A percentile compares a stretch with the other conserved stretches of the same genome.
These are phyloP conservation scores for Hydrolagus affinis DNA, from an alignment of 2,113 vertebrate species.

Conservation along the genomic window DNA sequence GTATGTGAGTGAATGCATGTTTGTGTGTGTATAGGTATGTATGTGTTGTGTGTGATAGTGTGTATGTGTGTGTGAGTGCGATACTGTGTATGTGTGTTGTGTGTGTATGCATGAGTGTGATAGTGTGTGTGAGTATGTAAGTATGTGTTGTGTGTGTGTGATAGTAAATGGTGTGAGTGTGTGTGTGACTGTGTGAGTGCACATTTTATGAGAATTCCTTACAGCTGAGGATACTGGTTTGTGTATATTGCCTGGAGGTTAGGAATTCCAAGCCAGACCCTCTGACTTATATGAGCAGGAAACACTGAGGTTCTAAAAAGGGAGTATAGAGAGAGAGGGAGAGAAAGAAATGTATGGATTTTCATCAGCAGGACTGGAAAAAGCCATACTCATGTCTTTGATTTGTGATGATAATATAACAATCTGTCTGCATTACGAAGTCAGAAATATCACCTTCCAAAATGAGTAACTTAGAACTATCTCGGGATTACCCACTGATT, in stretches of 20 bases:
- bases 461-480: background rate
- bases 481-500: constrained; percentile 48
- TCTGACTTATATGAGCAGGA: constrained; percentile 40
- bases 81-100: too few species aligned
- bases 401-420: constrained; percentile 4
- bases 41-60: too few species aligned
- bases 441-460: background rate
- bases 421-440: background rate
- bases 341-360: background rate
- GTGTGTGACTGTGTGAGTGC: background rate
- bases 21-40: too few species aligned
- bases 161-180: too few species aligned
- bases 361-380: constrained; percentile 25
- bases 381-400: constrained; percentile 16
- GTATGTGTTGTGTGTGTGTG: background rate
- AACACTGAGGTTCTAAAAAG: constrained; percentile 33
- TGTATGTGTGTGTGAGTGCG: too few species aligned
- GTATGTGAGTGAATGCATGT: too few species aligned
- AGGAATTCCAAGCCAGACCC: constrained; percentile 41
- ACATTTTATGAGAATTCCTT: constrained; percentile 57
- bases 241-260: constrained; percentile 36
- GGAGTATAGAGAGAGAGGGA: background rate
- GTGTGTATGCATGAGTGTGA: too few species aligned
- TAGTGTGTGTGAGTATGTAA: too few species aligned
- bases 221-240: constrained; percentile 42